Conservation (phyloP, 2,113 vertebrate species). For the Phaethornis superciliosus region DNA sequence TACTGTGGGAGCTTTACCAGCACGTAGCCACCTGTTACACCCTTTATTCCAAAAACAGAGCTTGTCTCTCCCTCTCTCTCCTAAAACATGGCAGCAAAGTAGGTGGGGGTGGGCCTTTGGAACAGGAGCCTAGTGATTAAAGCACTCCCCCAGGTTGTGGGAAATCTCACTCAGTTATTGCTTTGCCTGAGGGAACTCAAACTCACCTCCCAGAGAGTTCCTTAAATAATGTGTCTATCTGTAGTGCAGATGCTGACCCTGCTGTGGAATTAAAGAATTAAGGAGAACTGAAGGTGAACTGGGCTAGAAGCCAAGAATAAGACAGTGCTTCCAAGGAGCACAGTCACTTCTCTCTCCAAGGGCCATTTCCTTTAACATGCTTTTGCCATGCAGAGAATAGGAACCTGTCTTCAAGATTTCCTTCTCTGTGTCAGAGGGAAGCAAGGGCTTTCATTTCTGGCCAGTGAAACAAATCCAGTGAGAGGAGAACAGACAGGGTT, state of each 20-base stretch:
- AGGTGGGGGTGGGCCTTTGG: conserved; percentile 55
- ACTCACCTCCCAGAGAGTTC: conserved; percentile 61
- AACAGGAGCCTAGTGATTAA: conserved; percentile 57
- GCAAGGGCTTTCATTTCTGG: background rate
- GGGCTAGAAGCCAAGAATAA: background rate
- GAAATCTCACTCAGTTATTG: conserved; percentile 30
- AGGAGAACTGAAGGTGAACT: background rate
- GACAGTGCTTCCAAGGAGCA: background rate
- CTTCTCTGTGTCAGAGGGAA: background rate
- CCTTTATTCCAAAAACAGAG: conserved; percentile 36
- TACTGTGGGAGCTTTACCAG: conserved; percentile 42
- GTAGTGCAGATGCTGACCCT: background rate
- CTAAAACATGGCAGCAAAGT: conserved; percentile 8
- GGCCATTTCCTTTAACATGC: background rate
- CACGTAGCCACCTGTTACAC: conserved; percentile 58
- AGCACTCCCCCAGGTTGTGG: conserved; percentile 52
- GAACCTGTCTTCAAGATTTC: background rate
- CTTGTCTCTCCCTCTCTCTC: conserved; percentile 3
- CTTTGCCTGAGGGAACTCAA: conserved; percentile 49
- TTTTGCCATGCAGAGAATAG: background rate
- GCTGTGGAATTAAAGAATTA: background rate
- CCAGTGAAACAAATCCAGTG: background rate
- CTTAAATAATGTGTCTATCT: background rate
- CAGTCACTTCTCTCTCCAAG: background rate
- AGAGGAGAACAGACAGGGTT: background rate